These are phyloP conservation scores for Ostrea edulis DNA, from an alignment of 1,140 invertebrate genomes.

Conservation along the genomic window DNA sequence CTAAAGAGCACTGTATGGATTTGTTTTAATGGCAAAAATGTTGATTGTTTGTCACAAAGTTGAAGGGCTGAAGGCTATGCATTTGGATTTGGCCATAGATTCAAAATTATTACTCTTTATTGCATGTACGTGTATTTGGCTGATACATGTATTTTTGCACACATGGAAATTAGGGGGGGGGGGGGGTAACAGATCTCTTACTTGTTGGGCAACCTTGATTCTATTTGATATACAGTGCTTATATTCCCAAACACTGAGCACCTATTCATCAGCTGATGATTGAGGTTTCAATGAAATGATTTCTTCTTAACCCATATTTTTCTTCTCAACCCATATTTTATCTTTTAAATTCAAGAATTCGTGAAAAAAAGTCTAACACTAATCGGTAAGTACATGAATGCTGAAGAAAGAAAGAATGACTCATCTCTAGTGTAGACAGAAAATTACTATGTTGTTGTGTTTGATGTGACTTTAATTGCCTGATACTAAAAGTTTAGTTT, in stretches of 20 bases:
- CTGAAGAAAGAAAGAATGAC: slow-evolving; percentile 16
- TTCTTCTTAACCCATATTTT: not conserved
- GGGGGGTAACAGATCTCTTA: not conserved
- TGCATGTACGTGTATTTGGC: not conserved
- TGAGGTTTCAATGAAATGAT: not conserved
- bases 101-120: not conserved
- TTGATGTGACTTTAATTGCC: slow-evolving; percentile 25
- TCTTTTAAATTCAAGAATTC: slow-evolving; percentile 38
- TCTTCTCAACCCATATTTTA: slow-evolving; percentile 10
- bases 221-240: not conserved
- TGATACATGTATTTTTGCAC: not conserved
- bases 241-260: not conserved
- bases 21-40: not conserved
- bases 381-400: slow-evolving; percentile 33
- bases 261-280: not conserved
- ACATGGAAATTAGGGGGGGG: not conserved
- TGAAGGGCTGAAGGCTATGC: not conserved
- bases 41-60: not conserved
- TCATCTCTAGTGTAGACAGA: slow-evolving; percentile 9
- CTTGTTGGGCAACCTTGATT: not conserved
- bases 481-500: slow-evolving; percentile 27
- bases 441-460: not conserved
- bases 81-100: not conserved
- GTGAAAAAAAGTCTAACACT: slow-evolving; percentile 29
- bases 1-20: not conserved